Conservation (phyloP, 2,888 invertebrate species). For the Maniola hyperantus region DNA sequence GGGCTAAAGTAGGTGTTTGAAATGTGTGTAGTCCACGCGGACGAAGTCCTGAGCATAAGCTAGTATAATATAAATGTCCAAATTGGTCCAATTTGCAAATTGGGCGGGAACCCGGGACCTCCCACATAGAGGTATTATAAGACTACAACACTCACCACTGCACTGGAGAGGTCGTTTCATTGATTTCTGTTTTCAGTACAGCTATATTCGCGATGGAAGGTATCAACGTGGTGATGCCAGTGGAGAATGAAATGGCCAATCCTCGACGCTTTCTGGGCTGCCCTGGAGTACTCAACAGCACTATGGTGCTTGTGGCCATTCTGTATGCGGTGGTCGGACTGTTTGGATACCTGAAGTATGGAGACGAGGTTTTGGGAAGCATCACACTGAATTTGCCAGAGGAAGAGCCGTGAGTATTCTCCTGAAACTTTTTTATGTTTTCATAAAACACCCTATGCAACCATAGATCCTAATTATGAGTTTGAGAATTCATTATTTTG, state of each 20-base stretch:
- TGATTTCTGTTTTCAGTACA: constrained; percentile 81
- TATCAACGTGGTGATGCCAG: constrained; percentile 95
- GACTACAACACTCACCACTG: too few relatives aligned
- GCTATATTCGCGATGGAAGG: constrained; percentile 99
- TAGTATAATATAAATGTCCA: too few relatives aligned
- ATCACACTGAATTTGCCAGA: constrained; percentile 92
- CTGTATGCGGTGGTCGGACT: constrained; percentile 92
- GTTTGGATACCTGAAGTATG: constrained; percentile 93
- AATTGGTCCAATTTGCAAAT: too few relatives aligned
- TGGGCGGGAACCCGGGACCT: too few relatives aligned
- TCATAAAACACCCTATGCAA: too few relatives aligned
- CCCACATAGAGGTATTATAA: too few relatives aligned
- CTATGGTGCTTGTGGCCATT: constrained; percentile 90
- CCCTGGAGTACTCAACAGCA: constrained; percentile 92
- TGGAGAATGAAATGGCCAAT: constrained; percentile 95
- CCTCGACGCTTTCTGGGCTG: constrained; percentile 90
- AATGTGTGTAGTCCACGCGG: too few relatives aligned
- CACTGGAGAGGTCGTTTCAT: not conserved
- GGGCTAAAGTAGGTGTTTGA: too few relatives aligned
- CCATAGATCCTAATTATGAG: too few relatives aligned
- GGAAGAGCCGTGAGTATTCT: constrained; percentile 83
- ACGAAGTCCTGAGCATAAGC: too few relatives aligned
- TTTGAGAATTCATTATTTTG: too few relatives aligned
- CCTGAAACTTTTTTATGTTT: not conserved
- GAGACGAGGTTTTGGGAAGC: constrained; percentile 85